A percentile compares a stretch with the other conserved stretches of the same genome.
phyloP scores from a whole-genome alignment of 2,888 invertebrate species.

The Caenorhabditis drosophilae region DNA sequence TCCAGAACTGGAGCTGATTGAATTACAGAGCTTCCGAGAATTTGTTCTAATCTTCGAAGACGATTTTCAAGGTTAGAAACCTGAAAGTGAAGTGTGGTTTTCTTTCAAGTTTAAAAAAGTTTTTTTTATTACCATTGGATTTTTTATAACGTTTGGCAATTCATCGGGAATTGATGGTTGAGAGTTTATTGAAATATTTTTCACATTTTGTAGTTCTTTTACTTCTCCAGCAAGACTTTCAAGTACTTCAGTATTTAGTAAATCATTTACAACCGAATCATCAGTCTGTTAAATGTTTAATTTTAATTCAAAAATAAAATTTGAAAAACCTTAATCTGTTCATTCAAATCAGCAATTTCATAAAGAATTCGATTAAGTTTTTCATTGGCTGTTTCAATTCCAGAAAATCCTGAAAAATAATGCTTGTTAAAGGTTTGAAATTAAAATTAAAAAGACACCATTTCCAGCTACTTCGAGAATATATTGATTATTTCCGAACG shows the following conservation, averaged over 20 bases:
- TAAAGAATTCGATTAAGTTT: slow-evolving; percentile 57
- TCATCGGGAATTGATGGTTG: background rate
- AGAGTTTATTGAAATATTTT: background rate
- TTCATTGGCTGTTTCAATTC: slow-evolving; percentile 55
- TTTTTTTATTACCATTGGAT: slow-evolving; percentile 14
- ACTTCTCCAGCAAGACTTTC: slow-evolving; percentile 35
- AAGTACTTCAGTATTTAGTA: slow-evolving; percentile 37
- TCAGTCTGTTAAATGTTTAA: slow-evolving; percentile 7
- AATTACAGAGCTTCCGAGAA: slow-evolving; percentile 36
- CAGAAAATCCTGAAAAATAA: no score
- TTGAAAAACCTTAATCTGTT: slow-evolving; percentile 35
- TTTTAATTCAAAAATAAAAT: no score
- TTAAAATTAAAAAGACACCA: no score
- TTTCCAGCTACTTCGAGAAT: slow-evolving; percentile 59
- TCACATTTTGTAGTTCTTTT: slow-evolving; percentile 21
- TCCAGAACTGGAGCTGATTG: slow-evolving; percentile 43
- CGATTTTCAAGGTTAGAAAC: slow-evolving; percentile 47
- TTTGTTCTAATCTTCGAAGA: slow-evolving; percentile 39
- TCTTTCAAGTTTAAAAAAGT: no score
- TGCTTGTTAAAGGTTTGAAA: no score
- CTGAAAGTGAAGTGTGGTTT: no score
- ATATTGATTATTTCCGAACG: slow-evolving; percentile 57
- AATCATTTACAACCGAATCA: slow-evolving; percentile 21
- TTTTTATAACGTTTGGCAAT: slow-evolving; percentile 11
- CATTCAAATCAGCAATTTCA: slow-evolving; percentile 52